phyloP scores from a whole-genome alignment of 2,113 vertebrate genomes.

The Aptenodytes patagonicus region DNA sequence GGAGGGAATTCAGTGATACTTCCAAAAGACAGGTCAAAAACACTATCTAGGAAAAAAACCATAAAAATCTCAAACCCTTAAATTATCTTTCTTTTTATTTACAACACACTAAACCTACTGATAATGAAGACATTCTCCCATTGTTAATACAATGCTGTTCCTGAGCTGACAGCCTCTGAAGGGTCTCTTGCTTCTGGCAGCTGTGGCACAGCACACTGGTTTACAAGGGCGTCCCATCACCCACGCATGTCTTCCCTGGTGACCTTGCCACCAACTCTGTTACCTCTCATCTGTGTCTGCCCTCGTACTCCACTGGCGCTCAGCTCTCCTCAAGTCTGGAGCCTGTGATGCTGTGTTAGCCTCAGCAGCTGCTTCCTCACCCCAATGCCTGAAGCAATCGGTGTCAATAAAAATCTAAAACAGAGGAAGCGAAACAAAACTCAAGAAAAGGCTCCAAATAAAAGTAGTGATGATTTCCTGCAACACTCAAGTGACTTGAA shows the following conservation, averaged over 20 bases:
- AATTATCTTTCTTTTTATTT: neutral
- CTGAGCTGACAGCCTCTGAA: neutral
- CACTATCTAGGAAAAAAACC: neutral
- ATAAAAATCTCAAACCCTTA: neutral
- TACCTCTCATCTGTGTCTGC: neutral
- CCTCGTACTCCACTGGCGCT: neutral
- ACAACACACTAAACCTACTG: neutral
- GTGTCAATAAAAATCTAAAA: neutral
- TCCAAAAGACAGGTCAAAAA: neutral
- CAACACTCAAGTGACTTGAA: neutral
- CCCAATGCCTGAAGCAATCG: neutral
- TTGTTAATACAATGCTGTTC: neutral
- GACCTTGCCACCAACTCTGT: neutral
- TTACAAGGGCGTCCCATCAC: neutral
- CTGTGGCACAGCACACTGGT: neutral
- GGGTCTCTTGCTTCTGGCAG: neutral
- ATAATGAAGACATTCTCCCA: neutral
- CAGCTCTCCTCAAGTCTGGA: neutral
- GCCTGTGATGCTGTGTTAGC: neutral
- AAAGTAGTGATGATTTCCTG: slow-evolving; percentile 27
- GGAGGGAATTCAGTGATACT: neutral
- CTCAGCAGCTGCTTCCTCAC: neutral
- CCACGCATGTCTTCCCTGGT: fast-evolving
- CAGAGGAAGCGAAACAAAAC: neutral
- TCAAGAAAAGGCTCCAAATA: neutral